Evolutionary conservation across 2,113 vertebrate genomes (phyloP), one percentile per base, ranked within the genome.

Genomic region (Epinephelus moara): DNA sequence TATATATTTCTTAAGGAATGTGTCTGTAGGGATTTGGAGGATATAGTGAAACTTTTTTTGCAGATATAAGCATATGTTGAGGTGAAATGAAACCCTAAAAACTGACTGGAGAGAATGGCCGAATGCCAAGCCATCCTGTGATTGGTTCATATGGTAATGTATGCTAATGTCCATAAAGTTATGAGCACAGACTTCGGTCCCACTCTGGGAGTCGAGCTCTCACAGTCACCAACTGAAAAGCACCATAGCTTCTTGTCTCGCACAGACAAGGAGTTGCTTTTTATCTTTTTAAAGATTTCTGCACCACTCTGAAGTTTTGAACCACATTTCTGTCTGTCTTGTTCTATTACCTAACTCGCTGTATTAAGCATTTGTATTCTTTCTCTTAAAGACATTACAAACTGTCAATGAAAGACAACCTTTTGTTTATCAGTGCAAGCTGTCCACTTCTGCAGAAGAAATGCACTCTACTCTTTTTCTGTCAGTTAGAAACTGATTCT

Each of bases 81-180:
- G 55, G 14, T 40, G 59, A 9, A 45, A 37, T 55, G 9, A 63
- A 19, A 18, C n/a, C 56, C 49, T 0, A 13, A 25, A 66, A 37
- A 30, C 23, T 53, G 70, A 47, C 37, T 70, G 56, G 42, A 27
- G 42, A 45, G 30, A 61, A 21, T 67, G 83, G 30, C 66, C 71
- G 45, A 68, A 72, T 72, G 61, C 53, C 67, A 72, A 52, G 18
- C 33, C 47, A 49, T 25, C 47, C 42, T 56, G 67, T 59, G n/a
- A 70, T 70, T 66, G 52, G 30, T 67, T 80, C 57, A 84, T 70
- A 80, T 75, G 76, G 49, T 80, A 70, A 75, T 70, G 18, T 47
- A 53, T 85, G 71, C 52, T 59, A 70, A 75, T 70, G 42, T 42
- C 1, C n/a, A 76, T 75, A 70, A 75, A 64, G 64, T 85, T 80